Evolutionary conservation across 2,888 invertebrate genomes (phyloP), one percentile per base, ranked within the genome.

Genomic region (Lasioglossum zephyrum): DNA sequence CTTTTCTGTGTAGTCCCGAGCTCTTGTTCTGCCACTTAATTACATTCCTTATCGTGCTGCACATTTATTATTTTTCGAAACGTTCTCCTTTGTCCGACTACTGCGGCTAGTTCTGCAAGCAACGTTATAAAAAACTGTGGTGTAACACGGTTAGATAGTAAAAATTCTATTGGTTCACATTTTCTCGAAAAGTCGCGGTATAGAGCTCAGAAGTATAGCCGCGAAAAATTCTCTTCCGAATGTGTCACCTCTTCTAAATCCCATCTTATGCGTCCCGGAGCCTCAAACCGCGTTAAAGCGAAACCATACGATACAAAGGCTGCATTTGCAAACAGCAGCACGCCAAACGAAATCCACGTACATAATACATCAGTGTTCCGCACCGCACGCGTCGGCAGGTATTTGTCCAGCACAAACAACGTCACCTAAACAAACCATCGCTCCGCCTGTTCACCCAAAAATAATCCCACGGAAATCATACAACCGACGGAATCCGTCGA

Each of bases 331-430:
- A 31, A 16, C 16, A 63, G 31, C 63, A 6, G 6, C 63, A 26
- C 16, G 5, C 16, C 31, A 16, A 31, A 63, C 63, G 31, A 63
- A 63, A 63, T 63, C 63, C 63, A 63, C 63, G 63, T 63, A 63
- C 63, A 63, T 63, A 63, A 63, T 31, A 31, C 31, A 69, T 22
- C 66, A 39, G 8, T 39, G 39, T 39, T 36, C 36, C 66, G 36
- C 63, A 36, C 66, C 66, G 66, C 36, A 36, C 66, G 66, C 36
- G 36, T 69, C 66, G 22, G 36, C 22, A 13, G 39, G 4, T 69
- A 69, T 69, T 69, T 69, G 36, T 36, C 66, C 66, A 69, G 6
- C 22, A 9, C 66, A 69, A 69, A 69, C 66, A 69, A 18, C 36
- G 66, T 39, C 36, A 39, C 36, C 66, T 69, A 69, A 69, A 39